Evolutionary conservation across 2,888 invertebrate genomes (phyloP), one percentile per base, ranked within the genome.

Genomic region (Anthophora plumipes): DNA sequence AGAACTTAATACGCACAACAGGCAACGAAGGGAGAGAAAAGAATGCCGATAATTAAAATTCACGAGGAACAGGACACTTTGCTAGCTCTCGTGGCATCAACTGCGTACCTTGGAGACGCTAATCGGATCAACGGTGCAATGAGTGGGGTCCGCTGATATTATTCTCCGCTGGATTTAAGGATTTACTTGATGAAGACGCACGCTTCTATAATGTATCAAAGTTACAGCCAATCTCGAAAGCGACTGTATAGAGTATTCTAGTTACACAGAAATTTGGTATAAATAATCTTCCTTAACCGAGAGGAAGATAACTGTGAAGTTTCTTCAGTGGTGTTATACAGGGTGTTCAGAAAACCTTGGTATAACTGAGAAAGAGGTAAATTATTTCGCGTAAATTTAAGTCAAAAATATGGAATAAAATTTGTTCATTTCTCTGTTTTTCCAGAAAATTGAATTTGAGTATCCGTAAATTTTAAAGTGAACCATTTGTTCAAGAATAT

Each of bases 51-150:
- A 22, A 66, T 66, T 52, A 66, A 66, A 50, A 66, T 50, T 37
- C 50, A 9, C 20, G 37, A 37, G 64, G 39, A 52, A 66, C 31
- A 22, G 20, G 22, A 66, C 64, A 66, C 50, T 11, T 39, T 6
- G 3, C 1, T 64, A 5, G 22, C 12, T 48, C 1, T 20, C 12
- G 22, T 37, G 64, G 6, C 20, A 31, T 46, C 46, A 25, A 61
- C 46, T n/a, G 61, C 7, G n/a, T 46, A n/a, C 12, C 63, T 63
- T 63, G 22, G 39, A 39, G 50, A 37, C 66, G 8, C 12, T 68
- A 68, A 68, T 31, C 43, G 68, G 68, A 68, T 68, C 20, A 43
- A 57, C 55, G 41, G 14, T 31, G 31, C 55, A 54, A 55, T 17
- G 31, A 8, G 43, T 41, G 9, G n/a, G 43, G 25, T 12, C 8